A percentile compares a stretch with the other conserved stretches of the same genome.
Evolutionary conservation across 2,797 vertebrate genomes (phyloP).

Genomic region (Gymnodraco acuticeps): DNA sequence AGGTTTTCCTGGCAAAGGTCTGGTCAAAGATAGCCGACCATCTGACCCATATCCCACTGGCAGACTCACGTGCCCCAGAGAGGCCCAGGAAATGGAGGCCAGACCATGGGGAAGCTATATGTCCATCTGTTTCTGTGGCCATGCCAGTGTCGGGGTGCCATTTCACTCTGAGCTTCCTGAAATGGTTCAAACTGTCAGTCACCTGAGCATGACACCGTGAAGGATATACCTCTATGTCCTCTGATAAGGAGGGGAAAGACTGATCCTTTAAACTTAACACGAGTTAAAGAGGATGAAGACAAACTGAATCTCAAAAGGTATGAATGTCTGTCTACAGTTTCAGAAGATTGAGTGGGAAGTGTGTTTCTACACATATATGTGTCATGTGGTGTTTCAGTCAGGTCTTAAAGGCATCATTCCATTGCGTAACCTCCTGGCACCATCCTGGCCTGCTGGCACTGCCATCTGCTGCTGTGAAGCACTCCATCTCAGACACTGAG

Average conservation of each 20-base stretch:
- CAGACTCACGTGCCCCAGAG: conserved; percentile 79
- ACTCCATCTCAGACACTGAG: conserved; percentile 61
- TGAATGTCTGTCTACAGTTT: conserved; percentile 32
- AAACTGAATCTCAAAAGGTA: conserved; percentile 17
- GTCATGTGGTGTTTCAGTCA: conserved; percentile 78
- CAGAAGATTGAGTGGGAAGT: conserved; percentile 73
- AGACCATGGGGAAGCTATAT: conserved; percentile 76
- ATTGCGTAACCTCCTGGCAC: conserved; percentile 86
- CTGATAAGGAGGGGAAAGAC: neutral
- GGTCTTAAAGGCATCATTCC: conserved; percentile 84
- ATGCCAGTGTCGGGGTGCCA: conserved; percentile 63
- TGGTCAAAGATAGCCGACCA: conserved; percentile 78
- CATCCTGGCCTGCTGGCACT: conserved; percentile 84
- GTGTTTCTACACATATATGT: conserved; percentile 78
- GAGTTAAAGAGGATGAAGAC: conserved; percentile 12
- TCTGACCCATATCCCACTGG: conserved; percentile 84
- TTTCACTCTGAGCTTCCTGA: conserved; percentile 65
- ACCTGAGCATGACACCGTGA: conserved; percentile 52
- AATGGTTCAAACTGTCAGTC: conserved; percentile 68
- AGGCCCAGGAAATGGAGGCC: conserved; percentile 81
- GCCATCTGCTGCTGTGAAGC: conserved; percentile 85
- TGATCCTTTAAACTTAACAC: neutral
- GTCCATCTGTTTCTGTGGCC: conserved; percentile 80
- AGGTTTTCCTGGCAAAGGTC: conserved; percentile 71
- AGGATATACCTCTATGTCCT: conserved; percentile 10